Evolutionary conservation across 2,888 invertebrate genomes (phyloP).

Genomic region (Eudasyphora cyanicolor): DNA sequence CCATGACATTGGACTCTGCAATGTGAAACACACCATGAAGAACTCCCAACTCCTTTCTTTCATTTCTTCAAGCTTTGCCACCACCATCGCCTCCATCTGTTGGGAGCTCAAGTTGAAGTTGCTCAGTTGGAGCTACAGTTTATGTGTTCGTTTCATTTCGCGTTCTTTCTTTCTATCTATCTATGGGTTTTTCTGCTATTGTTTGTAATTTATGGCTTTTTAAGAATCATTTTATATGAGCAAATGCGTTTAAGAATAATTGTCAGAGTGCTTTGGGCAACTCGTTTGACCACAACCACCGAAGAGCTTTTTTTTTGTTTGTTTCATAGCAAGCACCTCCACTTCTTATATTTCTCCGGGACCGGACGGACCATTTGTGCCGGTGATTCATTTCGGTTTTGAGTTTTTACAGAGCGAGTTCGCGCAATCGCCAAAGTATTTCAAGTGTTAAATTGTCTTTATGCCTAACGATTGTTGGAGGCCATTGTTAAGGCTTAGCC

Average conservation of each 20-base stretch:
- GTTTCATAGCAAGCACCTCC: too few species aligned
- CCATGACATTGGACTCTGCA: not conserved
- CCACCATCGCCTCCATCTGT: not conserved
- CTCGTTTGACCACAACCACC: conserved; percentile 61
- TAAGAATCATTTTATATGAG: conserved; percentile 66
- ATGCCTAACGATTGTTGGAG: conserved; percentile 36
- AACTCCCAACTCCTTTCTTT: not conserved
- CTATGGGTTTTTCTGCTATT: conserved; percentile 31
- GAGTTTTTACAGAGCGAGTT: too few species aligned
- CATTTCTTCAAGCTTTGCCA: not conserved
- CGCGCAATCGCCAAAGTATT: too few species aligned
- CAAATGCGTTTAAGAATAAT: conserved; percentile 66
- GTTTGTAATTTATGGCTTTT: conserved; percentile 61
- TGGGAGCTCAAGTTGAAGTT: not conserved
- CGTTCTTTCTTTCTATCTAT: too few species aligned
- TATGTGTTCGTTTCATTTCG: conserved; percentile 13
- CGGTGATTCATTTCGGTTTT: conserved; percentile 32
- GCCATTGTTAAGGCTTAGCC: conserved; percentile 21
- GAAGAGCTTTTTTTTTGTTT: not conserved
- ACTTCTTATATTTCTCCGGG: too few species aligned
- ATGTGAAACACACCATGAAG: not conserved
- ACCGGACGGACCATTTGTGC: conserved; percentile 5
- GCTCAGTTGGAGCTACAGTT: not conserved
- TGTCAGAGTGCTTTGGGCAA: conserved; percentile 63
- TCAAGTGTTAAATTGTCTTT: conserved; percentile 66